These are phyloP conservation scores for Drosophila sechellia DNA, from an alignment of 1,140 invertebrate species.

Conservation along the genomic window DNA sequence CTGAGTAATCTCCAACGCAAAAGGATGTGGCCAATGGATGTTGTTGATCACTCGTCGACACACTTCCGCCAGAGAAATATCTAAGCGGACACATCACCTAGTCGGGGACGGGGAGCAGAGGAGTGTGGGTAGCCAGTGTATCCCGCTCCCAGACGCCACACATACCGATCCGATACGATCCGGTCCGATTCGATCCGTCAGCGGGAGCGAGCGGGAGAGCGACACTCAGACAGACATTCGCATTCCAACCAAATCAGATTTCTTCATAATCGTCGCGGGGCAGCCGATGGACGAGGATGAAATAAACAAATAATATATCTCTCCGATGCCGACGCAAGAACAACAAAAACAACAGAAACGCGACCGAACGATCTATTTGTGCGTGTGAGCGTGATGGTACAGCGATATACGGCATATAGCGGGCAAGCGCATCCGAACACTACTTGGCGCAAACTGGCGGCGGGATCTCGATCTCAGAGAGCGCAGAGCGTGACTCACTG, in stretches of 20 bases:
- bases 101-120: background rate
- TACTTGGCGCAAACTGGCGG: constrained; percentile 49
- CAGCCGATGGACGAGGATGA: constrained; percentile 51
- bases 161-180: constrained; percentile 35
- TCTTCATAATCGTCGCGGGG: constrained; percentile 67
- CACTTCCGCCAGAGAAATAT: constrained; percentile 66
- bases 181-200: constrained; percentile 5
- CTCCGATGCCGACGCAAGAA: constrained; percentile 36
- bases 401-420: constrained; percentile 20
- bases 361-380: constrained; percentile 8
- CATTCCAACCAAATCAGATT: constrained; percentile 80
- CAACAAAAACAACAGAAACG: constrained; percentile 37
- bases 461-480: constrained; percentile 46
- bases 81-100: constrained; percentile 58
- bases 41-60: constrained; percentile 58
- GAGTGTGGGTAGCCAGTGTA: constrained; percentile 4
- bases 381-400: constrained; percentile 1
- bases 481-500: constrained; percentile 49
- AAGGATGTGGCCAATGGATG: constrained; percentile 51
- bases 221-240: constrained; percentile 63
- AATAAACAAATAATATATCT: constrained; percentile 66
- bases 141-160: constrained; percentile 36
- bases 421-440: constrained; percentile 57
- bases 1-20: constrained; percentile 18
- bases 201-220: constrained; percentile 21